Base-by-base conservation (phyloP, 2,113 vertebrate species). In the Salvator merianae region DNA sequence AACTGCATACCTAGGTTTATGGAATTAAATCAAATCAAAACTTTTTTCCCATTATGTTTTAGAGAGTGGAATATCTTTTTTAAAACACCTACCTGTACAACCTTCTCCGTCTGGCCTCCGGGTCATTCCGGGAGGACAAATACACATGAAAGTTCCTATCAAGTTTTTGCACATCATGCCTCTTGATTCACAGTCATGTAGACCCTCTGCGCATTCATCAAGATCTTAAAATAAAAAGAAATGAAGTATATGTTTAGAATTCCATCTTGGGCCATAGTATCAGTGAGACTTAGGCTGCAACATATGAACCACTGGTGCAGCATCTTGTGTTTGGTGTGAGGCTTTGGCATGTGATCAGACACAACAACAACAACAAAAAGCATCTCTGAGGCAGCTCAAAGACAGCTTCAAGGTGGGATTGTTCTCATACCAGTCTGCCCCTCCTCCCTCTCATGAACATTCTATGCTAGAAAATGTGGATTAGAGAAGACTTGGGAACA, bases 151-250 rank as follows among this genome's bases (percentile, higher is more conserved):
- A 20, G 97, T 97, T 83, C 97, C 97, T 5, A 97, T 97, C 82
- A 97, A 92, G 77, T 98, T 98, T 94, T 98, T 98, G 87, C 97
- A 98, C 81, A 95, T 91, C 97, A 98, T 97, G 81, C 96, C 96
- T 91, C 95, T 94, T 7, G 96, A 97, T 87, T 97, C 96, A 55
- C 97, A 98, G 91, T 97, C 95, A 38, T 97, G 96, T 14, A 98
- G 92, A 20, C 96, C 96, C 89, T 97, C 96, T 2, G 91, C 85
- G 90, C 97, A 97, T 81, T 98, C 97, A 90, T 98, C 96, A 36
- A 97, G 92, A 86, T 98, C 97, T 98, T 85, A 30, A 50, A n/a
- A 79, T 79, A 10, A 43, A 20, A 66, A 55, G 71, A 83, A 79
- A 38, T 1, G 53, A 0, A 10, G 24, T 2, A 13, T 28, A 6